A percentile compares a stretch with the other conserved stretches of the same genome.
Conservation (phyloP, 2,113 vertebrate genomes). For the Prunella fulvescens region DNA sequence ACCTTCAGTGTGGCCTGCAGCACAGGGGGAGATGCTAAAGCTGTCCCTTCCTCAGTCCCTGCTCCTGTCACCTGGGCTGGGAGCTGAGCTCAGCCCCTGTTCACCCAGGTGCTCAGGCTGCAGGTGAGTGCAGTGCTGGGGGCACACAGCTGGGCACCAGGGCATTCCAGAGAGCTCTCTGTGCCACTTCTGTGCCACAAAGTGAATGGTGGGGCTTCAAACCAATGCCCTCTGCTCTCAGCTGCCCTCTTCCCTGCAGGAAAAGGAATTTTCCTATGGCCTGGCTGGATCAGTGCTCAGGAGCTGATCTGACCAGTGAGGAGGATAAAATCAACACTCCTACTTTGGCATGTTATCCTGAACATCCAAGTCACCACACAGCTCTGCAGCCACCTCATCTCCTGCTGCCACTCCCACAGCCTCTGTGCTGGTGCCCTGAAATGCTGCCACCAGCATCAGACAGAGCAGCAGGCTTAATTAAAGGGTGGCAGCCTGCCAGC, state of each 20-base stretch:
- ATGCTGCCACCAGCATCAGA: background rate
- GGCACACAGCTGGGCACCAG: background rate
- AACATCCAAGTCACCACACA: background rate
- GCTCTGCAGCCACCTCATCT: background rate
- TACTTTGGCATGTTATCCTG: background rate
- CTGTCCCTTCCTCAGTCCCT: background rate
- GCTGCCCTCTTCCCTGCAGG: background rate
- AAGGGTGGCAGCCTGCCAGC: constrained; percentile 10
- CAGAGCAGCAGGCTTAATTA: background rate
- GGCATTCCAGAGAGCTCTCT: background rate
- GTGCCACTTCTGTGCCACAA: background rate
- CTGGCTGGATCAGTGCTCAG: background rate
- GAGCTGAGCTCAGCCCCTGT: background rate
- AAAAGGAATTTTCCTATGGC: background rate
- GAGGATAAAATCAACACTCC: background rate
- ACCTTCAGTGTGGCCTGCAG: background rate
- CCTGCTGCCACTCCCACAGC: background rate
- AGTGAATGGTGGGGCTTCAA: background rate
- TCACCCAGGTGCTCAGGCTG: fast-evolving
- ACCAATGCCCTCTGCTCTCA: background rate
- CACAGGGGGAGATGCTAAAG: background rate
- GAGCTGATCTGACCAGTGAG: background rate
- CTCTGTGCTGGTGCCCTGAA: background rate
- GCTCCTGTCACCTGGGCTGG: fast-evolving
- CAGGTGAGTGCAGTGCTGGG: fast-evolving